Percentiles rank a stretch among this genome's conserved stretches.
Evolutionary conservation across 1,140 invertebrate species (phyloP).

Genomic region (Euschistus heros): DNA sequence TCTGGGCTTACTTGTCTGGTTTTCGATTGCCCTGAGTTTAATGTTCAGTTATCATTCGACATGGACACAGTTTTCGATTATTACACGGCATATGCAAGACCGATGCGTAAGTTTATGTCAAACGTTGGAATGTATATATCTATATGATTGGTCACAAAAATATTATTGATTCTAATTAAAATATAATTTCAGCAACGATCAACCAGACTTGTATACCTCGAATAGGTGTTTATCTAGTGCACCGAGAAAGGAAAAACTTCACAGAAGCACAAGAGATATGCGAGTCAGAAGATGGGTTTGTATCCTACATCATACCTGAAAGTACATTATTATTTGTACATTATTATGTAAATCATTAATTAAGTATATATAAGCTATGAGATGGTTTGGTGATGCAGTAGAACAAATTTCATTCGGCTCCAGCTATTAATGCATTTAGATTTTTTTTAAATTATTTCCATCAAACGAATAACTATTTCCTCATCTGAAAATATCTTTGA

Average conservation of each 20-base stretch:
- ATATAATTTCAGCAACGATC: conserved; percentile 24
- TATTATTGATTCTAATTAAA: no score
- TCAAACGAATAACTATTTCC: no score
- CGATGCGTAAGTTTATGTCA: conserved; percentile 27
- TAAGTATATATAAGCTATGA: no score
- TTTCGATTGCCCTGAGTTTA: conserved; percentile 31
- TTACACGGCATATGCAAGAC: conserved; percentile 29
- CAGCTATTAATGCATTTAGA: no score
- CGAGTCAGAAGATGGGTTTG: conserved; percentile 40
- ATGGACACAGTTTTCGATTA: conserved; percentile 26
- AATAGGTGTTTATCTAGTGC: conserved; percentile 46
- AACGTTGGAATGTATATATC: no score
- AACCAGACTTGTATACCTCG: conserved; percentile 29
- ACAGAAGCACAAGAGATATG: conserved; percentile 42
- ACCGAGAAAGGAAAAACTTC: conserved; percentile 41
- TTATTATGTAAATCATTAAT: no score
- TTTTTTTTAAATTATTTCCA: no score
- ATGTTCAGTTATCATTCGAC: conserved; percentile 18
- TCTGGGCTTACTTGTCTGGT: conserved; percentile 26
- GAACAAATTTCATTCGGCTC: no score
- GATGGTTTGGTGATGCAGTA: no score
- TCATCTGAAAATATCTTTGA: no score
- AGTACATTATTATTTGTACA: conserved; percentile 28
- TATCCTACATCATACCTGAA: conserved; percentile 43
- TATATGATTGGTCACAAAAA: neutral